Conservation (phyloP, 2,113 vertebrate species). For the Erinaceus europaeus region DNA sequence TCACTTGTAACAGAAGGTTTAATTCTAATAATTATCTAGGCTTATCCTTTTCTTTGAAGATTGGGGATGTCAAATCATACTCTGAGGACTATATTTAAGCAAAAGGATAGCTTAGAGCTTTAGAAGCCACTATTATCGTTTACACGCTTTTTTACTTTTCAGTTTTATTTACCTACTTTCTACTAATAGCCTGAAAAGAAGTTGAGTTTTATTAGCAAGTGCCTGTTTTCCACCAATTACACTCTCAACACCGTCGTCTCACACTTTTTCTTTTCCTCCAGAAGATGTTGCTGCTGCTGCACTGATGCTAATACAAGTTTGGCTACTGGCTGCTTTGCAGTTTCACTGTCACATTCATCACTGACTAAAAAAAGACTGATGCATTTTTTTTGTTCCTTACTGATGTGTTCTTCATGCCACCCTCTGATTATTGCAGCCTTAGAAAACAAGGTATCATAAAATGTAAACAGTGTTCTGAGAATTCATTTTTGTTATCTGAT, state of each 20-base stretch:
- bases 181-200: not conserved
- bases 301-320: not conserved
- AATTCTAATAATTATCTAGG: not conserved
- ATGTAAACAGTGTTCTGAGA: slow-evolving; percentile 35
- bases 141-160: not conserved
- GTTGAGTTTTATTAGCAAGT: not conserved
- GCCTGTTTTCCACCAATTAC: not conserved
- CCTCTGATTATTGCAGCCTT: slow-evolving; percentile 40
- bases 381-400: not conserved
- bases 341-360: not conserved
- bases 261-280: slow-evolving; percentile 55
- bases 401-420: slow-evolving; percentile 36
- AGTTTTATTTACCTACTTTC: not conserved
- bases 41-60: not conserved
- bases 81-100: not conserved
- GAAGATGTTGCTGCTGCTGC: slow-evolving; percentile 66
- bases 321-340: not conserved
- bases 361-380: not conserved
- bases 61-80: not conserved
- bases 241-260: not conserved
- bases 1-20: not conserved
- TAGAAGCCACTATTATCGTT: not conserved
- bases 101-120: not conserved
- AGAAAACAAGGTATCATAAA: slow-evolving; percentile 49
- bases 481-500: slow-evolving; percentile 69